Base-by-base conservation (phyloP, 2,888 invertebrate genomes). In the Ormyrus pomaceus region DNA sequence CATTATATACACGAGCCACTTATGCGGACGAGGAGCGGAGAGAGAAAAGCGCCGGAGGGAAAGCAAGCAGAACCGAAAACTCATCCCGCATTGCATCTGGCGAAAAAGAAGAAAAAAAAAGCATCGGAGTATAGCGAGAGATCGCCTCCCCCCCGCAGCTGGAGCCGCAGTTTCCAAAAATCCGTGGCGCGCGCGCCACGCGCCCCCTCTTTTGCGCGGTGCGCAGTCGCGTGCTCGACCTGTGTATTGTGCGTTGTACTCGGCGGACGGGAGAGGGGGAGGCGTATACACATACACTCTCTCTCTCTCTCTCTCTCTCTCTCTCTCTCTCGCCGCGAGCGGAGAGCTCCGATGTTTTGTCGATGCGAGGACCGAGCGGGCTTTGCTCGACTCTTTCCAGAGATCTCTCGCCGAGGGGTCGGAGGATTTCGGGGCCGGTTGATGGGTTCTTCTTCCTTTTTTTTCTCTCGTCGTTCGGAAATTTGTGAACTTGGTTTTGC, bases 171-270 rank as follows among this genome's bases (percentile, higher is more conserved):
- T 62, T 10, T 2, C n/a, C 46, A 45, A 10, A 7, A 3, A 4
- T 5, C 11, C 45, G n/a, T 7, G 10, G 34, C 6, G 50, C 19
- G 70, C 7, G 6, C 1, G 10, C 53, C 9, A 11, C 46, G 11
- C 10, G 62, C n/a, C 53, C 65, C 19, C 48, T 13, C 48, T 46
- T 66, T 66, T 46, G 75, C 75, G 79, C 79, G 76, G 80, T 71
- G 66, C 79, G 78, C 48, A 48, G 19, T n/a, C 51, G n/a, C 13
- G 46, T 74, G 34, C 34, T 2, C 34, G 34, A 34, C 4, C 2
- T 4, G 34, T 4, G 34, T 3, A 34, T 34, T 34, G 34, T 34
- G 34, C 34, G 34, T 3, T 0, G 3, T 19, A 19, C 34, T 34
- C 34, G 34, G 34, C 34, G 79, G 76, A 80, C 80, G 34, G 34